phyloP scores from a whole-genome alignment of 2,113 vertebrate genomes.

The Aspidoscelis tigris region DNA sequence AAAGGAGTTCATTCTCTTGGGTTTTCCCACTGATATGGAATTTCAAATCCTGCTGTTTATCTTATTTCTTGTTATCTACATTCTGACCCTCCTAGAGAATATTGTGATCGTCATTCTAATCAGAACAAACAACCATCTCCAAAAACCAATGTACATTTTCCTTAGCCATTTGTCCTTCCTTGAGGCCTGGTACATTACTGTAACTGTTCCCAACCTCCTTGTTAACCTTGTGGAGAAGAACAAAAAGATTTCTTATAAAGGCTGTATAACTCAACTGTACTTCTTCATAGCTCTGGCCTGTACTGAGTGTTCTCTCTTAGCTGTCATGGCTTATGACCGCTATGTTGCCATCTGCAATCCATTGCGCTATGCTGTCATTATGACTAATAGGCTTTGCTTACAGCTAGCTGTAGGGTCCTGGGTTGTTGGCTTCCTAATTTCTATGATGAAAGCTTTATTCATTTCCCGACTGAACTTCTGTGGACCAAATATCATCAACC shows the following conservation, averaged over 20 bases:
- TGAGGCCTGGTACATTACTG: conserved; percentile 56
- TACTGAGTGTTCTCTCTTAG: conserved; percentile 55
- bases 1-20: conserved; percentile 31
- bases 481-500: conserved; percentile 51
- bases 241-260: conserved; percentile 25
- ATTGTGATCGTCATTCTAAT: conserved; percentile 34
- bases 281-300: conserved; percentile 53
- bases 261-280: conserved; percentile 57
- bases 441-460: conserved; percentile 53
- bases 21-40: conserved; percentile 42
- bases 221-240: not conserved
- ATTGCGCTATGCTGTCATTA: conserved; percentile 39
- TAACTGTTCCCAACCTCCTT: conserved; percentile 56
- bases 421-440: conserved; percentile 22
- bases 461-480: conserved; percentile 51
- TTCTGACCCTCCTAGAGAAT: conserved; percentile 57
- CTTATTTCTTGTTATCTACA: conserved; percentile 48
- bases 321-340: conserved; percentile 61
- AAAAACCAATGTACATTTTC: conserved; percentile 67
- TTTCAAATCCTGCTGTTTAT: conserved; percentile 53
- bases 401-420: conserved; percentile 45
- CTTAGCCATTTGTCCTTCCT: conserved; percentile 48
- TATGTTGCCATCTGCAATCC: conserved; percentile 59
- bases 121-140: conserved; percentile 19
- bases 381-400: conserved; percentile 28